phyloP scores from a whole-genome alignment of 1,140 invertebrate genomes.

The Trachymyrmex septentrionalis region DNA sequence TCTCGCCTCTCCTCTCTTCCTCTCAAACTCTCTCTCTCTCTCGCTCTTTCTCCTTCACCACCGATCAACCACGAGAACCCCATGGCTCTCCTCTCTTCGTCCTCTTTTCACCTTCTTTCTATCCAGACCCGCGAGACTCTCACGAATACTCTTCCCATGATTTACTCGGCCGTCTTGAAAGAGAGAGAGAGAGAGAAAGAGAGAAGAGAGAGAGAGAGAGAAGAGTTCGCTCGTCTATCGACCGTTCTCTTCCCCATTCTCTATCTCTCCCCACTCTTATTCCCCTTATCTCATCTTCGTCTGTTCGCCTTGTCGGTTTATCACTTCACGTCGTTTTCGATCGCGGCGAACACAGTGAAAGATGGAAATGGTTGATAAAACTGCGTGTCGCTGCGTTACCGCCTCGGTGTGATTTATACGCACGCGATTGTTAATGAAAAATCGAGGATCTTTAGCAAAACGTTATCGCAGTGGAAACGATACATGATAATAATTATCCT shows the following conservation, averaged over 20 bases:
- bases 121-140: constrained; percentile 76
- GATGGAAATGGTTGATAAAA: constrained; percentile 24
- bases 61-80: constrained; percentile 71
- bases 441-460: background rate
- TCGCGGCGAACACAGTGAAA: background rate
- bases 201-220: constrained; percentile 69
- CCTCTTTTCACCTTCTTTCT: constrained; percentile 54
- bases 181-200: constrained; percentile 55
- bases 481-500: background rate
- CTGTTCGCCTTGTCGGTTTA: constrained; percentile 62
- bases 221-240: constrained; percentile 67
- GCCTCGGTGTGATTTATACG: constrained; percentile 51
- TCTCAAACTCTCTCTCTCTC: constrained; percentile 46
- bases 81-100: constrained; percentile 44
- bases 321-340: constrained; percentile 62
- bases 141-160: constrained; percentile 85
- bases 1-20: constrained; percentile 68
- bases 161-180: constrained; percentile 80
- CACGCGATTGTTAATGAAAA: background rate
- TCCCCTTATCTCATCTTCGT: constrained; percentile 1
- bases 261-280: constrained; percentile 15
- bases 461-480: background rate
- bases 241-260: constrained; percentile 54
- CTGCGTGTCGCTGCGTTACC: constrained; percentile 19
- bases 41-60: constrained; percentile 50